phyloP scores from a whole-genome alignment of 2,797 vertebrate genomes.

The Catostomus latipinnis region DNA sequence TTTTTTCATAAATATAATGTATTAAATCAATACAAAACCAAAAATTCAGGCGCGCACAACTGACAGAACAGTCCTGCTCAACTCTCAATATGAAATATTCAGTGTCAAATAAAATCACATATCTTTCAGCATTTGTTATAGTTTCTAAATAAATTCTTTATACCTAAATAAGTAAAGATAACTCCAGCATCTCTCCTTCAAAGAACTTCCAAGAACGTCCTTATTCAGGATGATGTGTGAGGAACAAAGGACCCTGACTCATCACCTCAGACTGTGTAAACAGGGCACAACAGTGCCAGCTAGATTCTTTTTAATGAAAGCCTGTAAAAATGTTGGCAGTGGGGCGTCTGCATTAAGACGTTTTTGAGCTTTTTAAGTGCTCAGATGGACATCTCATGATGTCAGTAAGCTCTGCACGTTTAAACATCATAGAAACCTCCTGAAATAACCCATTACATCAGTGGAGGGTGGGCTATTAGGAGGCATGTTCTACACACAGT shows the following conservation, averaged over 20 bases:
- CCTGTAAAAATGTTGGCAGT: constrained; percentile 37
- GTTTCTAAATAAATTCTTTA: too few relatives aligned
- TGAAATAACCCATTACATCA: constrained; percentile 46
- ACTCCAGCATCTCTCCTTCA: neutral
- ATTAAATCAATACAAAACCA: neutral
- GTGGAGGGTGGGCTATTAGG: neutral
- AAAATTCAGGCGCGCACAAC: neutral
- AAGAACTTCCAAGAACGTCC: neutral
- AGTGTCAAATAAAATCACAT: neutral
- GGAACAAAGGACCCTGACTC: constrained; percentile 28
- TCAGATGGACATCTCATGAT: constrained; percentile 32
- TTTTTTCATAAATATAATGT: constrained; percentile 6
- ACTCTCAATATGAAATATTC: constrained; percentile 23
- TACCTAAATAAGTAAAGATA: neutral
- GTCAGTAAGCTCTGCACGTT: constrained; percentile 45
- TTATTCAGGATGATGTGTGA: constrained; percentile 26
- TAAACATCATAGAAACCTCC: constrained; percentile 40
- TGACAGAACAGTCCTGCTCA: neutral
- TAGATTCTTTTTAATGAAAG: constrained; percentile 23
- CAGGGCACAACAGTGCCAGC: constrained; percentile 20
- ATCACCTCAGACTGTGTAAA: constrained; percentile 48
- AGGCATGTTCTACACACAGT: neutral
- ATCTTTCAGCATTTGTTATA: neutral
- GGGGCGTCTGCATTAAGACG: constrained; percentile 32
- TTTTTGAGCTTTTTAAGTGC: constrained; percentile 27